Conservation (phyloP, 2,113 vertebrate genomes). For the Eclectus roratus region DNA sequence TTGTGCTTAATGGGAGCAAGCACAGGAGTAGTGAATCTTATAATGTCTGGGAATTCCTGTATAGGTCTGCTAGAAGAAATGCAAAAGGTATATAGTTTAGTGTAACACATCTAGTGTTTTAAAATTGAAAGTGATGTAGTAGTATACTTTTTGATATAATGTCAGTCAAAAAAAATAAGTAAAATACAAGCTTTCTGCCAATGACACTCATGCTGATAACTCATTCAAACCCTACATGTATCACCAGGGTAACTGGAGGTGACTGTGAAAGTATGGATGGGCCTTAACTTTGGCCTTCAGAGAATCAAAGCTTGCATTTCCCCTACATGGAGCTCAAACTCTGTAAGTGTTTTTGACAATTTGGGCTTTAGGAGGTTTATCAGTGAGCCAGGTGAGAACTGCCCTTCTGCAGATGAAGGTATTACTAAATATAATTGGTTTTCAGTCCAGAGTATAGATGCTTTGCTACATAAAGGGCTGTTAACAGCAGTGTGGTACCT, state of each 20-base stretch:
- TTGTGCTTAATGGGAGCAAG: not conserved
- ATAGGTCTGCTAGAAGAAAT: not conserved
- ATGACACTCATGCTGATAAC: not conserved
- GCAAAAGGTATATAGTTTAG: not conserved
- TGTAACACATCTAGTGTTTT: not conserved
- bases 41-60: not conserved
- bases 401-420: not conserved
- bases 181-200: not conserved
- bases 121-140: not conserved
- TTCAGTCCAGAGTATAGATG: not conserved
- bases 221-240: not conserved
- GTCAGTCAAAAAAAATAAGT: not conserved
- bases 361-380: not conserved
- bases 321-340: not conserved
- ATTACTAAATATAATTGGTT: not conserved
- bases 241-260: not conserved
- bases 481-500: not conserved
- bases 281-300: not conserved
- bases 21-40: not conserved
- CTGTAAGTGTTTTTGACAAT: not conserved
- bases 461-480: not conserved
- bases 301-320: not conserved
- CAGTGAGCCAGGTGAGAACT: not conserved
- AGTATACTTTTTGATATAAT: not conserved
- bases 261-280: not conserved